phyloP scores from a whole-genome alignment of 2,888 invertebrate species.

The Mimachlamys varia region DNA sequence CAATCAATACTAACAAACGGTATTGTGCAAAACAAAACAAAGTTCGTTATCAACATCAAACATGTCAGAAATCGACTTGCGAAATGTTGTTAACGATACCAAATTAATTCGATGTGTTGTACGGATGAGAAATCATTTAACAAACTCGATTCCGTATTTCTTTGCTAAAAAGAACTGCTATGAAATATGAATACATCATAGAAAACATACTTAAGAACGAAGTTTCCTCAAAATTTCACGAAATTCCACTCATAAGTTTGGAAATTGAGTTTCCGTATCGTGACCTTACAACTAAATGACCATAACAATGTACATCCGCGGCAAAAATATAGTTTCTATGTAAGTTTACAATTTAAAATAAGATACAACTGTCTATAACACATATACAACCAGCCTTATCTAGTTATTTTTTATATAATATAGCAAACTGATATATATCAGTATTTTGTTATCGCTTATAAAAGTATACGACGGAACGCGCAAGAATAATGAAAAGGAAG shows the following conservation, averaged over 20 bases:
- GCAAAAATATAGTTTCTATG: not conserved
- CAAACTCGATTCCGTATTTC: not conserved
- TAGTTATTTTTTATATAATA: not conserved
- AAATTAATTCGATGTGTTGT: not conserved
- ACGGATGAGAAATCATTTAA: not conserved
- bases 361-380: not conserved
- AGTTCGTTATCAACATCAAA: not conserved
- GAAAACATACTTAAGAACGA: constrained; percentile 1
- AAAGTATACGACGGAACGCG: not conserved
- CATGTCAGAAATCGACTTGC: constrained; percentile 18
- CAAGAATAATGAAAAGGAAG: not conserved
- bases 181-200: not conserved
- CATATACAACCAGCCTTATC: not conserved
- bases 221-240: constrained; percentile 11
- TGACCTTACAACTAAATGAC: constrained; percentile 34
- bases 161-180: not conserved
- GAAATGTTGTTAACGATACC: not conserved
- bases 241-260: constrained; percentile 17
- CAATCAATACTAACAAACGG: too few species aligned
- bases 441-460: not conserved
- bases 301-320: constrained; percentile 21
- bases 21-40: not conserved
- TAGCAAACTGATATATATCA: not conserved
- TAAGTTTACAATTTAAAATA: not conserved
- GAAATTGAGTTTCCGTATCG: constrained; percentile 36